Evolutionary conservation across 2,797 vertebrate species (phyloP).

Genomic region (Ptychobarbus kaznakovi): DNA sequence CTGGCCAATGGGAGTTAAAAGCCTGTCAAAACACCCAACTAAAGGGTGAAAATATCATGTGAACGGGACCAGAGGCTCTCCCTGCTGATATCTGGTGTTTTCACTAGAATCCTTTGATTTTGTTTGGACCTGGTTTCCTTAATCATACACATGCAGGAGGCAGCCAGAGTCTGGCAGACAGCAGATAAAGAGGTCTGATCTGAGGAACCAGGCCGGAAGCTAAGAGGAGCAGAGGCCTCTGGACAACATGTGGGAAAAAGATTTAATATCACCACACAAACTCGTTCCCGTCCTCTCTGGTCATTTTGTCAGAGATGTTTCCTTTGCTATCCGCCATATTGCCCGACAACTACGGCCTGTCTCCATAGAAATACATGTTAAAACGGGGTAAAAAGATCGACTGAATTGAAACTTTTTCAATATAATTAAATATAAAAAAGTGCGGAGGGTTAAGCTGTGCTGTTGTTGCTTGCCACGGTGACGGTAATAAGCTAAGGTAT

Average conservation of each 20-base stretch:
- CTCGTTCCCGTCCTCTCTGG: not conserved
- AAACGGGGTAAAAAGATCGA: no score
- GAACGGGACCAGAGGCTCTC: not conserved
- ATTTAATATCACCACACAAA: conserved; percentile 23
- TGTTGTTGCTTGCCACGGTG: no score
- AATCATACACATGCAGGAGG: conserved; percentile 22
- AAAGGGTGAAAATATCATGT: conserved; percentile 16
- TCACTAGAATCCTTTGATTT: conserved; percentile 22
- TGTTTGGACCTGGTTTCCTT: conserved; percentile 22
- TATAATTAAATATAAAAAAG: no score
- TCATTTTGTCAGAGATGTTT: conserved; percentile 20
- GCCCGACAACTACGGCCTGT: no score
- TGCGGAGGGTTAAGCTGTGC: no score
- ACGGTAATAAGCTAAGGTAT: no score
- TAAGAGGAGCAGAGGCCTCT: conserved; percentile 6
- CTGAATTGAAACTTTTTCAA: no score
- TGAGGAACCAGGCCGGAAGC: conserved; percentile 34
- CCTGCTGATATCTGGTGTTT: conserved; percentile 30
- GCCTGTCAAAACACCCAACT: conserved; percentile 42
- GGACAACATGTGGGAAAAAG: conserved; percentile 44
- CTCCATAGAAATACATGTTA: no score
- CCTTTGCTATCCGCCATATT: not conserved
- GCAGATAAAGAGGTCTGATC: conserved; percentile 51
- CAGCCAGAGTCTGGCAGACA: conserved; percentile 40
- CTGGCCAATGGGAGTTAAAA: conserved; percentile 31